Evolutionary conservation across 2,113 vertebrate species (phyloP).

Genomic region (Rhineura floridana): DNA sequence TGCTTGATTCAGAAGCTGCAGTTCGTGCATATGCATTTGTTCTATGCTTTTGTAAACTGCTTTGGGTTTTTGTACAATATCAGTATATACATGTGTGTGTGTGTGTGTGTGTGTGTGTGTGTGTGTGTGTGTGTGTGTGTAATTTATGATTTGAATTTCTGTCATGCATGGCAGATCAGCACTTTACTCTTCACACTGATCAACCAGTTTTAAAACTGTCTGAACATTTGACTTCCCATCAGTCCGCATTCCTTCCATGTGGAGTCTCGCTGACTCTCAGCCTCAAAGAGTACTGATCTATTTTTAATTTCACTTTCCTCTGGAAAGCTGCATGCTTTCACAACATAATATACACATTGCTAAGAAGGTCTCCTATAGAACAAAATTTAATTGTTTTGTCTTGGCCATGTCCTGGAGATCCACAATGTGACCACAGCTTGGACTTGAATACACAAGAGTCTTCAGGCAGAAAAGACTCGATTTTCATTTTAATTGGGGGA

Average conservation of each 20-base stretch:
- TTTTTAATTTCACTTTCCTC: conserved; percentile 40
- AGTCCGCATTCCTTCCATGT: background rate
- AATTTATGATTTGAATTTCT: background rate
- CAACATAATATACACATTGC: background rate
- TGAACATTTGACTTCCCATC: conserved; percentile 26
- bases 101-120: too few relatives aligned
- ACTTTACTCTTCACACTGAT: conserved; percentile 26
- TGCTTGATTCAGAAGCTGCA: too few relatives aligned
- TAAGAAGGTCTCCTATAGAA: conserved; percentile 20
- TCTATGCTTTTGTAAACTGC: too few relatives aligned
- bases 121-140: too few relatives aligned
- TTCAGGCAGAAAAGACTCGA: background rate
- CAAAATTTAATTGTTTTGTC: conserved; percentile 26
- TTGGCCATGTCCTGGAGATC: background rate
- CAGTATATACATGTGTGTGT: too few relatives aligned
- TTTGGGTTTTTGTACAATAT: too few relatives aligned
- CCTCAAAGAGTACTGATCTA: conserved; percentile 26
- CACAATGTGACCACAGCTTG: background rate
- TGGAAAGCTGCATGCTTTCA: conserved; percentile 30
- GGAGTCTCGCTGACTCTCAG: background rate
- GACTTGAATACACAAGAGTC: conserved; percentile 16
- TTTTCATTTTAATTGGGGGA: conserved; percentile 7
- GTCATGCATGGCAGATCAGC: background rate
- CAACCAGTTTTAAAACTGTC: conserved; percentile 18
- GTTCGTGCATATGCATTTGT: too few relatives aligned